Evolutionary conservation across 1,140 invertebrate genomes (phyloP), one percentile per base, ranked within the genome.

Genomic region (Drosophila fuyamai): DNA sequence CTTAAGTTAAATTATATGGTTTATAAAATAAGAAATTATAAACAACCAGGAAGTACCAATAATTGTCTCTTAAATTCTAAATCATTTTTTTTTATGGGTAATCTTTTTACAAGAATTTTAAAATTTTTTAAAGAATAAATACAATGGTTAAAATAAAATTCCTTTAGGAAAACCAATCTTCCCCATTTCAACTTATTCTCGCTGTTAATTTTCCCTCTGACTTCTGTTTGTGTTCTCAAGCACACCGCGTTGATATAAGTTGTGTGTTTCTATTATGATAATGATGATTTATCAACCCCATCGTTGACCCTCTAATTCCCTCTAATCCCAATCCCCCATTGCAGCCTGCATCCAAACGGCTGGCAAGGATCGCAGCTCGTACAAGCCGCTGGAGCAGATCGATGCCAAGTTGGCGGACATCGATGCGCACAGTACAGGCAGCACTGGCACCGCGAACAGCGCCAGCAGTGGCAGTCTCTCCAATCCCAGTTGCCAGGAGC

Each of bases 281-380:
- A n/a, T n/a, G n/a, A n/a, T n/a, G n/a, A 13, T 46, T 18, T 18
- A 0, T 10, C 5, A 4, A 5, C 16, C 10, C 44, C 18, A 46
- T 10, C 0, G 9, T 6, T 46, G 9, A 23, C 16, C 47, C 7
- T 14, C 5, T 10, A 18, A 23, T 23, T 23, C 23, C 23, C 23
- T n/a, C n/a, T n/a, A 23, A 23, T 23, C 23, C 23, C 2, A 23
- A 23, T 23, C 10, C 13, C 7, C 23, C 1, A 47, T 51, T 67
- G 38, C 79, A 94, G 94, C 94, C 54, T 94, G 94, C 74, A 91
- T 94, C 47, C 93, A 94, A 78, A 94, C 93, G 50, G 94, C 94
- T 14, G 93, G 93, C 13, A 94, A 94, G 84, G 93, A 94, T 89
- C 90, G 94, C 63, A 92, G 90, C 75, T 93, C 93, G 5, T 94